Conservation (phyloP, 2,797 vertebrate species). For the Enteromius unitaeniatus region DNA sequence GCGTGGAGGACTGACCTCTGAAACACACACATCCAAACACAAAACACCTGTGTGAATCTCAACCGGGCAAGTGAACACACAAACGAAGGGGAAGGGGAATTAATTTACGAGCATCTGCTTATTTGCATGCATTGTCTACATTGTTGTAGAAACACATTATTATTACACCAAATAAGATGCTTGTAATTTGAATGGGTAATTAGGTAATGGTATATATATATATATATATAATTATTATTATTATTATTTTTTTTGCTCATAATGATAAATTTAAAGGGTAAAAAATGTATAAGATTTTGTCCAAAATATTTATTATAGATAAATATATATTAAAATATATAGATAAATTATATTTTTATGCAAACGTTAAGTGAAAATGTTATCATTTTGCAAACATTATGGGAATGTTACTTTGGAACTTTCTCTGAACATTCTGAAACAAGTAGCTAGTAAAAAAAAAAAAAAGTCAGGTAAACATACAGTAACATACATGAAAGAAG, state of each 20-base stretch:
- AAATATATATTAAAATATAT: background rate
- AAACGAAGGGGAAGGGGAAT: background rate
- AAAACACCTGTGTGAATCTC: conserved; percentile 9
- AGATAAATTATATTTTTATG: background rate
- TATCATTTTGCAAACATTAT: background rate
- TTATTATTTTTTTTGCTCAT: no score
- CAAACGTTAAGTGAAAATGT: background rate
- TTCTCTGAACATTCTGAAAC: background rate
- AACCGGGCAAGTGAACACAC: background rate
- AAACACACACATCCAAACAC: conserved; percentile 23
- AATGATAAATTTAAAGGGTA: no score
- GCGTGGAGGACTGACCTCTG: conserved; percentile 79
- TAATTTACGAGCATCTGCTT: no score
- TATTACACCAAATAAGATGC: background rate
- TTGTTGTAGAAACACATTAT: background rate
- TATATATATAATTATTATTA: no score
- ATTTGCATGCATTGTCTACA: background rate
- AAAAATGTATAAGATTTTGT: no score
- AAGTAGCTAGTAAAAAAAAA: background rate
- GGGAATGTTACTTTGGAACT: background rate
- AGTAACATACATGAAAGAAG: background rate
- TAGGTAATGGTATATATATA: no score
- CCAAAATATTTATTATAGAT: background rate
- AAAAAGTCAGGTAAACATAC: background rate
- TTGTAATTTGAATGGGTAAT: background rate